A percentile compares a stretch with the other conserved stretches of the same genome.
Conservation (phyloP, 2,113 vertebrate species). For the Macroglossus sobrinus region DNA sequence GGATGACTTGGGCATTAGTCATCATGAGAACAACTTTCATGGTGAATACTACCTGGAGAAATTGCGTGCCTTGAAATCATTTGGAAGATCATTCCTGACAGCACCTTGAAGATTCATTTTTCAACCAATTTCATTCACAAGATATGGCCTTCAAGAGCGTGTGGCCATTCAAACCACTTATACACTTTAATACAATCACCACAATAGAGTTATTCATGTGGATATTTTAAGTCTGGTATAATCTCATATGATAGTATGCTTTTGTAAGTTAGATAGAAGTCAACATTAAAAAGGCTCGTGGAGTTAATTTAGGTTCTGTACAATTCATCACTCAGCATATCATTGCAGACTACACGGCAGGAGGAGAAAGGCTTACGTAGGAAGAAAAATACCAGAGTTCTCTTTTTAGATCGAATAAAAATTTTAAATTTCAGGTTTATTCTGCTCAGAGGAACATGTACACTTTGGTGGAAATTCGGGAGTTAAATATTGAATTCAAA, state of each 20-base stretch:
- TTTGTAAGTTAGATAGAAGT: conserved; percentile 60
- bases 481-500: conserved; percentile 40
- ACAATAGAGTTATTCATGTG: neutral
- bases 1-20: neutral
- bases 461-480: neutral
- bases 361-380: neutral
- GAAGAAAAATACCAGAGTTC: conserved; percentile 14
- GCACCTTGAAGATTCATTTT: conserved; percentile 11
- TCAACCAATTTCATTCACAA: conserved; percentile 7
- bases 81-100: neutral
- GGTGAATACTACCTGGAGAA: neutral
- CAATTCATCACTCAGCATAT: neutral
- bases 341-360: neutral
- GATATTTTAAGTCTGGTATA: conserved; percentile 23
- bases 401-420: conserved; percentile 19
- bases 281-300: conserved; percentile 40
- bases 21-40: neutral
- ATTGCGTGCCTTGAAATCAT: neutral
- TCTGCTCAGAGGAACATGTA: neutral
- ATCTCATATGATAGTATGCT: conserved; percentile 25
- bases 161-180: conserved; percentile 19
- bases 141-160: neutral
- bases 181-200: neutral
- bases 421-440: neutral
- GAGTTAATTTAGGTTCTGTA: conserved; percentile 29